phyloP scores from a whole-genome alignment of 2,113 vertebrate genomes.

The Hemiprocne comata region DNA sequence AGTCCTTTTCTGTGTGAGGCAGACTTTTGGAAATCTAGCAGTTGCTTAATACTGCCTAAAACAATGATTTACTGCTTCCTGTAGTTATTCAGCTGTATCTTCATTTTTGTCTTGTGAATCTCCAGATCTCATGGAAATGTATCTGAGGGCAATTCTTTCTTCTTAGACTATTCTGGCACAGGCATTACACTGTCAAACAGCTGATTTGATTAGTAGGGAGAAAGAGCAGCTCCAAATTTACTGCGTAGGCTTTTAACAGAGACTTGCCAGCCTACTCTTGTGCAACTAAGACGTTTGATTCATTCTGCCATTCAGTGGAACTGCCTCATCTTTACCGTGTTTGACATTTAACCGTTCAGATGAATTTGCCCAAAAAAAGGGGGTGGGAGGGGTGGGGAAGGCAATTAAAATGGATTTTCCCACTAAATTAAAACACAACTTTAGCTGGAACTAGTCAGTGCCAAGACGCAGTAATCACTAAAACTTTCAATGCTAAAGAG shows the following conservation, averaged over 20 bases:
- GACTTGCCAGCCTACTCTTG: neutral
- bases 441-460: neutral
- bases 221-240: neutral
- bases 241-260: neutral
- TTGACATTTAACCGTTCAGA: conserved; percentile 44
- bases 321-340: conserved; percentile 4
- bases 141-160: neutral
- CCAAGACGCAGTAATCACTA: neutral
- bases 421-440: conserved; percentile 26
- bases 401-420: neutral
- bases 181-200: neutral
- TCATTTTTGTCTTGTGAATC: neutral
- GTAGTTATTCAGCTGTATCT: neutral
- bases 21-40: neutral
- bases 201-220: neutral
- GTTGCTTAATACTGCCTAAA: neutral
- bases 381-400: neutral
- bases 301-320: neutral
- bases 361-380: neutral
- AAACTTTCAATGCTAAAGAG: neutral
- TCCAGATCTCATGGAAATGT: neutral
- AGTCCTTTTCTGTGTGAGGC: neutral
- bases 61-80: neutral
- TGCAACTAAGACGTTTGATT: conserved; percentile 28
- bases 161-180: conserved; percentile 1